Evolutionary conservation across 2,797 vertebrate species (phyloP).

Genomic region (Melanotaenia nigrans): DNA sequence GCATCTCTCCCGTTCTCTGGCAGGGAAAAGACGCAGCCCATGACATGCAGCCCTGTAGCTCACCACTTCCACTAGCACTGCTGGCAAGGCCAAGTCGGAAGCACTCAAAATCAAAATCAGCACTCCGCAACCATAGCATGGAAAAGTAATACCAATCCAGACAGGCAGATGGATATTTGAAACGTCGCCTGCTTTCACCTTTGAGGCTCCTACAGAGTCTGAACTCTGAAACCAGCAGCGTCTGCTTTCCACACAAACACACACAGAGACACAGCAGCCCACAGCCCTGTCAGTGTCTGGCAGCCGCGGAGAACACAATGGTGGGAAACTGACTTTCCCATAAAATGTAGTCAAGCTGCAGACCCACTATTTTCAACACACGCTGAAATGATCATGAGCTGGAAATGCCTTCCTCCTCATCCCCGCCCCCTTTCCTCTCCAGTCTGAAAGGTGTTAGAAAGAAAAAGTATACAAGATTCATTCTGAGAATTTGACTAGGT

Average conservation of each 20-base stretch:
- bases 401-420: conserved; percentile 73
- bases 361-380: conserved; percentile 73
- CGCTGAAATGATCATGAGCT: conserved; percentile 72
- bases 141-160: conserved; percentile 49
- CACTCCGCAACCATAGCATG: conserved; percentile 40
- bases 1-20: conserved; percentile 83
- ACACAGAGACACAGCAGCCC: conserved; percentile 39
- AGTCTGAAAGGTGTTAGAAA: conserved; percentile 71
- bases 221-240: conserved; percentile 62
- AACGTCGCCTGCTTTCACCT: conserved; percentile 57
- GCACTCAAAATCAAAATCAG: conserved; percentile 65
- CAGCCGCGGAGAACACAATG: conserved; percentile 79
- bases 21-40: conserved; percentile 93
- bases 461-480: conserved; percentile 73
- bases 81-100: conserved; percentile 59
- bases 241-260: conserved; percentile 49
- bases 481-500: conserved; percentile 83
- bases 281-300: conserved; percentile 87
- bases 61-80: conserved; percentile 61
- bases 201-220: conserved; percentile 53
- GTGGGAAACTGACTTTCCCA: conserved; percentile 89
- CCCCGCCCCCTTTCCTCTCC: conserved; percentile 75
- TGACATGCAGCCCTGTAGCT: conserved; percentile 72
- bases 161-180: conserved; percentile 35
- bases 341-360: conserved; percentile 81